Conservation (phyloP, 2,113 vertebrate species). For the Todiramphus saurophagus region DNA sequence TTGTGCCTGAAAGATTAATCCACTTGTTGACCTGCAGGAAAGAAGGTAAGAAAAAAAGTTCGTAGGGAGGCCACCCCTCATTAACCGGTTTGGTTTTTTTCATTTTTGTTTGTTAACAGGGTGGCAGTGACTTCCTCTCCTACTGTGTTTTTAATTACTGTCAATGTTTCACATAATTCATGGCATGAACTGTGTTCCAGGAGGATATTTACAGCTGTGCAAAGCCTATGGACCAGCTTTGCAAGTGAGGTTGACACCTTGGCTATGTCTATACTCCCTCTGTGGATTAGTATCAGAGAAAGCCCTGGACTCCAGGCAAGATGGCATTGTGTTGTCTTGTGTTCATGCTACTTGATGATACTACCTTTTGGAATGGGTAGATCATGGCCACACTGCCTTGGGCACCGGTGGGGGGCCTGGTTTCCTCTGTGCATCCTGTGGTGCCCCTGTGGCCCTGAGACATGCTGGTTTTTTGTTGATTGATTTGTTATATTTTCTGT, state of each 20-base stretch:
- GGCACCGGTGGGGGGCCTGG: not conserved
- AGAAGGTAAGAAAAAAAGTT: not conserved
- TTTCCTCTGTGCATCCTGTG: not conserved
- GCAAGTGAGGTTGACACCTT: not conserved
- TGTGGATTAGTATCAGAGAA: not conserved
- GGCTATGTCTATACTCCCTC: not conserved
- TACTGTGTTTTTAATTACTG: not conserved
- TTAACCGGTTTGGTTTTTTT: not conserved
- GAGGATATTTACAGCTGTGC: not conserved
- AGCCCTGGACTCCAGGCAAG: not conserved
- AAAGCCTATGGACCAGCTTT: not conserved
- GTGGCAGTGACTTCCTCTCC: not conserved
- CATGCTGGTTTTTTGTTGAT: not conserved
- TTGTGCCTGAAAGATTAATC: conserved; percentile 15
- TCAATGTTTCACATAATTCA: not conserved
- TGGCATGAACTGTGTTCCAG: not conserved
- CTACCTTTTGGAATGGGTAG: not conserved
- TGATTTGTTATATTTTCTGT: not conserved
- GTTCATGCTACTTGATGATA: not conserved
- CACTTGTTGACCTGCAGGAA: not conserved
- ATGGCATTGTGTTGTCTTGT: not conserved
- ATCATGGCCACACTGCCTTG: not conserved
- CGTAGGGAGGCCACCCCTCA: not conserved
- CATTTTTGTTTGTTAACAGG: not conserved
- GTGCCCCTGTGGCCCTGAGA: not conserved